A percentile compares a stretch with the other conserved stretches of the same genome.
Evolutionary conservation across 2,797 vertebrate genomes (phyloP).

Genomic region (Rousettus madagascariensis): DNA sequence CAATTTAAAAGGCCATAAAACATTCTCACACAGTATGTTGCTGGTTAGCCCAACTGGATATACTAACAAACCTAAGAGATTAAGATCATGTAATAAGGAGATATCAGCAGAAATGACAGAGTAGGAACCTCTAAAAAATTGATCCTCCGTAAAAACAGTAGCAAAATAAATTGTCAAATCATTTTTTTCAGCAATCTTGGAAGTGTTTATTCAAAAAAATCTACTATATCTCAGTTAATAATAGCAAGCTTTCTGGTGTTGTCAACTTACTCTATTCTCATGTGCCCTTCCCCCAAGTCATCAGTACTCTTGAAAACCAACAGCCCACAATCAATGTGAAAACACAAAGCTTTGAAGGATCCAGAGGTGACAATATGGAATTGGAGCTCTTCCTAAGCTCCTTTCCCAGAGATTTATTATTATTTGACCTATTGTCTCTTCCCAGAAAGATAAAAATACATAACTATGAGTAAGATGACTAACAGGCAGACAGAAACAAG

Average conservation of each 20-base stretch:
- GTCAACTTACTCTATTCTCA: slow-evolving; percentile 12
- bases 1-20: slow-evolving; percentile 15
- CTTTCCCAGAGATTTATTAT: not conserved
- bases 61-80: not conserved
- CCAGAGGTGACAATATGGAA: not conserved
- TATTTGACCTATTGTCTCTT: not conserved
- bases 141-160: not conserved
- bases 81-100: not conserved
- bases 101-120: not conserved
- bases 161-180: not conserved
- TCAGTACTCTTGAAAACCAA: not conserved
- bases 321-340: not conserved
- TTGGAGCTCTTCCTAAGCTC: not conserved
- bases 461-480: no score
- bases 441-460: not conserved
- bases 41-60: not conserved
- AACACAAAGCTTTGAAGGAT: not conserved
- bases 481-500: no score
- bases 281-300: not conserved
- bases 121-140: not conserved
- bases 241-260: not conserved
- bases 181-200: not conserved
- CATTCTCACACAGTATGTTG: not conserved
- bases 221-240: not conserved
- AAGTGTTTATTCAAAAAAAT: not conserved